Conservation (phyloP, 1,140 invertebrate genomes). For the Theocolax elegans region DNA sequence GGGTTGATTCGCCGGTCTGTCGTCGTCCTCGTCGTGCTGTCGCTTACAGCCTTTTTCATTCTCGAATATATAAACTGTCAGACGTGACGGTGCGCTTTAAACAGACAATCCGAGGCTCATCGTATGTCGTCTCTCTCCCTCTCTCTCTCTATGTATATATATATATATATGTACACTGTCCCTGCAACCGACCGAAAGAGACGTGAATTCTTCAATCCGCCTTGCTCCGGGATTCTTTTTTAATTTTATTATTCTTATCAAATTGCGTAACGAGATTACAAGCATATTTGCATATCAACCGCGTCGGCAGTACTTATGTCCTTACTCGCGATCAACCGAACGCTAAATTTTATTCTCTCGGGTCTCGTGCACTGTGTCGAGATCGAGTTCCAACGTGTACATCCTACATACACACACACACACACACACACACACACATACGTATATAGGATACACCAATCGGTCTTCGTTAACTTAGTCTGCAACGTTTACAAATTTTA, state of each 20-base stretch:
- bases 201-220: conserved; percentile 13
- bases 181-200: too few species aligned
- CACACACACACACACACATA: too few species aligned
- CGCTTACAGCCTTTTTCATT: conserved; percentile 39
- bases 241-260: too few species aligned
- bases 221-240: conserved; percentile 16
- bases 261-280: conserved; percentile 33
- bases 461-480: conserved; percentile 21
- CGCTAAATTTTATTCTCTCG: conserved; percentile 25
- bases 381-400: not conserved
- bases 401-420: too few species aligned
- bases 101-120: conserved; percentile 29
- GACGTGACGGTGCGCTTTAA: conserved; percentile 39
- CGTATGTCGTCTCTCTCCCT: not conserved
- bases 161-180: not conserved
- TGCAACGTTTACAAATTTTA: conserved; percentile 11
- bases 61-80: conserved; percentile 39
- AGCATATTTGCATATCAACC: too few species aligned
- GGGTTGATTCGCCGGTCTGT: conserved; percentile 23
- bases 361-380: not conserved
- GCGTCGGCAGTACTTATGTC: too few species aligned
- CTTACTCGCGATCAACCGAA: too few species aligned
- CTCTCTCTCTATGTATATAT: too few species aligned
- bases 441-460: too few species aligned
- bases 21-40: conserved; percentile 7